phyloP scores from a whole-genome alignment of 2,888 invertebrate genomes.

The Cepaea hortensis region DNA sequence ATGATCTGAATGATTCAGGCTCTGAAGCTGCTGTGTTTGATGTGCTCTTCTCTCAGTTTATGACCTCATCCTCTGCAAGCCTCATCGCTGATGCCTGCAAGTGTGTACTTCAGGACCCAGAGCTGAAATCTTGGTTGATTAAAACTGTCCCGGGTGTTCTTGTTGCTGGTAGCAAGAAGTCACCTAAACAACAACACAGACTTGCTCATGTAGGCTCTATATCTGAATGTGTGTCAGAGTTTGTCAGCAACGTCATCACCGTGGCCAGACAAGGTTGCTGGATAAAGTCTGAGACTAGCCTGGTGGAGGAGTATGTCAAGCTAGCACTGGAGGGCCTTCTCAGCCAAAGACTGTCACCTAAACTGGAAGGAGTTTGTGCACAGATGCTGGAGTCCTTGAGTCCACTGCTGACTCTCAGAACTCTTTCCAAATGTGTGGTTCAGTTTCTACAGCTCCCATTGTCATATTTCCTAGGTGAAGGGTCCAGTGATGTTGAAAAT shows the following conservation, averaged over 20 bases:
- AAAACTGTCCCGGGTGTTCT: neutral
- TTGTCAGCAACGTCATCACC: constrained; percentile 8
- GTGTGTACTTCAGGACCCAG: constrained; percentile 12
- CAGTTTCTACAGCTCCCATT: neutral
- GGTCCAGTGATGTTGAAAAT: neutral
- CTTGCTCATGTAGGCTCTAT: neutral
- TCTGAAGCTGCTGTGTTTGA: neutral
- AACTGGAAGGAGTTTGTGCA: neutral
- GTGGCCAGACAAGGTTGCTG: neutral
- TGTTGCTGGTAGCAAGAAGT: neutral
- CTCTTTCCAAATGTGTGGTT: constrained; percentile 2
- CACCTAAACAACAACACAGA: neutral
- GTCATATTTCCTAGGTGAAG: neutral
- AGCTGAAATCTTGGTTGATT: constrained; percentile 13
- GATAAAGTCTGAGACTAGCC: neutral
- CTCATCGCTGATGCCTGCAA: neutral
- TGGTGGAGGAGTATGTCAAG: neutral
- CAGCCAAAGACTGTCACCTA: neutral
- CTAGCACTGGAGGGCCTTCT: neutral
- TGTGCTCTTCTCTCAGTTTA: neutral
- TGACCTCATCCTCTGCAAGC: neutral
- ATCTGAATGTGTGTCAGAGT: neutral
- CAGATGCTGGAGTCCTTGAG: neutral
- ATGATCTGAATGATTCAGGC: neutral
- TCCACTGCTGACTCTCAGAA: neutral